A percentile compares a stretch with the other conserved stretches of the same genome.
Evolutionary conservation across 2,888 invertebrate genomes (phyloP).

Genomic region (Copidosoma aretas): DNA sequence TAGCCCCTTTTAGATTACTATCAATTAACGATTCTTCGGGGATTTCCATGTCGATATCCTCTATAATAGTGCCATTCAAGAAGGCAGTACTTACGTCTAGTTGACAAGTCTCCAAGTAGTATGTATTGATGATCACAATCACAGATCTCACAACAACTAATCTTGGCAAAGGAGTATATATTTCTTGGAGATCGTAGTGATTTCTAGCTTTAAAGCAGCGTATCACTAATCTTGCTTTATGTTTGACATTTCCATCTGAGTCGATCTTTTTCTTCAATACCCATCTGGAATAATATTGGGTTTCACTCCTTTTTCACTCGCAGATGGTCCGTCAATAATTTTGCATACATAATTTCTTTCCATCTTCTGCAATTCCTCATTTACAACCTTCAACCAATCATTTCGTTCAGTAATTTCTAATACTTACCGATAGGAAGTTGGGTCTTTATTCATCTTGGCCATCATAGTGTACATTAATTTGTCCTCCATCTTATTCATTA

Average conservation of each 20-base stretch:
- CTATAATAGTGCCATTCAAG: slow-evolving; percentile 38
- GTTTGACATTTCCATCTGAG: background rate
- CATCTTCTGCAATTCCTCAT: background rate
- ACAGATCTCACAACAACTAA: background rate
- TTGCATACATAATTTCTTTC: slow-evolving; percentile 37
- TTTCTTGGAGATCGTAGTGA: background rate
- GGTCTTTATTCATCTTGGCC: no score
- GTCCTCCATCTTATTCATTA: no score
- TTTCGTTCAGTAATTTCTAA: no score
- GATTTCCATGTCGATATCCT: slow-evolving; percentile 36
- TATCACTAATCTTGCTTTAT: background rate
- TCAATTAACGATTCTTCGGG: no score
- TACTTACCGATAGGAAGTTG: no score
- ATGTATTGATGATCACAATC: background rate
- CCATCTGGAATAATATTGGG: slow-evolving; percentile 33
- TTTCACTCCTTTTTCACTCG: slow-evolving; percentile 15
- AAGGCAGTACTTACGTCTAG: slow-evolving; percentile 44
- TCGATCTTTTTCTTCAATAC: background rate
- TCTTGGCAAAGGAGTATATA: background rate
- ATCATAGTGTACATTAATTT: no score
- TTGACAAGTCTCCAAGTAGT: slow-evolving; percentile 23
- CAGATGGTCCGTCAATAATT: slow-evolving; percentile 20
- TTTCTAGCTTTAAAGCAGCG: background rate
- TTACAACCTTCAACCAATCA: no score
- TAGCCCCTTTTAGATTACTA: slow-evolving; percentile 19